A percentile compares a stretch with the other conserved stretches of the same genome.
Conservation (phyloP, 2,797 vertebrate species). For the Peromyscus eremicus region DNA sequence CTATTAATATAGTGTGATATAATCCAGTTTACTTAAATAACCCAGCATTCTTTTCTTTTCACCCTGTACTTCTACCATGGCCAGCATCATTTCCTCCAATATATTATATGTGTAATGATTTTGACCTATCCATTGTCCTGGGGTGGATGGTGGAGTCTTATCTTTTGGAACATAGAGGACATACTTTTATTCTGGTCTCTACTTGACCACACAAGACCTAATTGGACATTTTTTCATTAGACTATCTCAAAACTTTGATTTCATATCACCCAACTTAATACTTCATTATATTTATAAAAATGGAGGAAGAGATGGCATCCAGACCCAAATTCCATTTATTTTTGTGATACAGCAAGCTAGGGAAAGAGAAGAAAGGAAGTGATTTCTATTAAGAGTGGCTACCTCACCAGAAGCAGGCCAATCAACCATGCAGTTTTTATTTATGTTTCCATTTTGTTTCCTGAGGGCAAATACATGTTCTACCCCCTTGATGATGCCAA, state of each 20-base stretch:
- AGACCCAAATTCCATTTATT: slow-evolving; percentile 64
- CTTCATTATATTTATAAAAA: slow-evolving; percentile 62
- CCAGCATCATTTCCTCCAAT: neutral
- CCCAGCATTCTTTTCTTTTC: neutral
- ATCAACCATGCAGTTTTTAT: slow-evolving; percentile 78
- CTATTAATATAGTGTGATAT: neutral
- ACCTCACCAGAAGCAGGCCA: slow-evolving; percentile 73
- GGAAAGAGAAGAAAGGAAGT: slow-evolving; percentile 6
- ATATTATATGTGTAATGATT: fast-evolving
- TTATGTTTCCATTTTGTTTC: slow-evolving; percentile 80
- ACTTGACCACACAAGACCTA: neutral
- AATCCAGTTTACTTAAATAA: neutral
- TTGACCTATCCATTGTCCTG: fast-evolving
- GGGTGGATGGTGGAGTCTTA: fast-evolving
- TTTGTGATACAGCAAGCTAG: slow-evolving; percentile 55
- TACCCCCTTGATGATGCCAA: slow-evolving; percentile 74
- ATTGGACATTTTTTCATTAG: neutral
- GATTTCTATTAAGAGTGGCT: slow-evolving; percentile 63
- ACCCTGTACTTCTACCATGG: neutral
- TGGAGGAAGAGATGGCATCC: neutral
- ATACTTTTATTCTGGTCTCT: neutral
- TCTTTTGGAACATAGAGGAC: neutral
- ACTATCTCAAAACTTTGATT: neutral
- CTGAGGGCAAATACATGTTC: slow-evolving; percentile 77
- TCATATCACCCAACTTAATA: slow-evolving; percentile 37